Base-by-base conservation (phyloP, 2,888 invertebrate genomes). In the Lycia hirtaria region DNA sequence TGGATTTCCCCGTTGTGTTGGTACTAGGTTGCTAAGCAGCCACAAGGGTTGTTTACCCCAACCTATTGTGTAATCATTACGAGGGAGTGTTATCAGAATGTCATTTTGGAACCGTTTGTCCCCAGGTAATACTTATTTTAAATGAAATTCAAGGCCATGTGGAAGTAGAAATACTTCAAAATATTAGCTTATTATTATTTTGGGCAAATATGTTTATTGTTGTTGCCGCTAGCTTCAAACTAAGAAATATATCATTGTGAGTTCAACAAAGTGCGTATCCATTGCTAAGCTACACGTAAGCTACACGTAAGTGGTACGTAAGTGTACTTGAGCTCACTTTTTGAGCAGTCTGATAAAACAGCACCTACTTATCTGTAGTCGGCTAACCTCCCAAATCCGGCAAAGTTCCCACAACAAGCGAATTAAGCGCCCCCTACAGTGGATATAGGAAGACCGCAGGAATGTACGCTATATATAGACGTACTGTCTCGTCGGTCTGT, bases 11-110 rank as follows among this genome's bases (percentile, higher is more conserved):
- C 48, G n/a, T 17, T 14, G 6, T 33, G 75, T 75, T 75, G 75
- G 54, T 62, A 56, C 32, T 50, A 24, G 4, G 75, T 75, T 68
- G 69, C 75, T 53, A 49, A 49, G 75, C 71, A 69, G 56, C 75
- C 60, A 68, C 37, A 56, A 62, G 26, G 71, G 59, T 61, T 56
- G 48, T 43, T 64, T 59, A 67, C 65, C 67, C 60, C 32, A 14
- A 3, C 7, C 14, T 10, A 12, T 53, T 53, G 45, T 45, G 53
- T 53, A 53, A 53, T 45, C 45, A 45, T 52, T 45, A 52, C 15
- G 20, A 19, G 10, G 19, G 44, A 20, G 6, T 32, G 44, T 37
- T 24, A 44, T 44, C 44, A 44, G 19, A 9, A 17, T 5, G 4
- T 4, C 10, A 2, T 4, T 7, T n/a, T 1, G 4, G 32, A 14